phyloP scores from a whole-genome alignment of 2,797 vertebrate species.

The Propithecus deckenii region DNA sequence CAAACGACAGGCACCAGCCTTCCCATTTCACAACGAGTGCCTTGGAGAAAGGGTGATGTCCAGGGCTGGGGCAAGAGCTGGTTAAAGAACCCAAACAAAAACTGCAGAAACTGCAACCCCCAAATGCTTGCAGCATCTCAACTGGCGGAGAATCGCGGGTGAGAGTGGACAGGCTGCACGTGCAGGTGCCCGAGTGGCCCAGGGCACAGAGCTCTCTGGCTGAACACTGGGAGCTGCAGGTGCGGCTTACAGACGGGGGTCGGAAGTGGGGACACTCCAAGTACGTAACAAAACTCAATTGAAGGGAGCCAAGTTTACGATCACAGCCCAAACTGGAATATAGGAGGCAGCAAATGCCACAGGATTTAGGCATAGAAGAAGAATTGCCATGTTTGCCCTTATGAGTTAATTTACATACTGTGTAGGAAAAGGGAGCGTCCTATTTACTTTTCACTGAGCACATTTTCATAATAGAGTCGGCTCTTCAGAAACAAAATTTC shows the following conservation, averaged over 20 bases:
- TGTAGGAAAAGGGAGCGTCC: not conserved
- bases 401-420: not conserved
- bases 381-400: slow-evolving; percentile 58
- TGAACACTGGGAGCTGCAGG: slow-evolving; percentile 80
- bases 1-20: slow-evolving; percentile 67
- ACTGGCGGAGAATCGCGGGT: not conserved
- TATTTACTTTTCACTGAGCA: slow-evolving; percentile 9
- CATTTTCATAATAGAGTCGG: slow-evolving; percentile 5
- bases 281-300: slow-evolving; percentile 81
- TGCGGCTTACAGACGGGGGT: slow-evolving; percentile 83
- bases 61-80: slow-evolving; percentile 62
- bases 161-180: not conserved
- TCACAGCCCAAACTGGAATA: slow-evolving; percentile 75
- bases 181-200: slow-evolving; percentile 67
- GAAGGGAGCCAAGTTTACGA: slow-evolving; percentile 84
- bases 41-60: slow-evolving; percentile 63
- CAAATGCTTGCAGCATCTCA: slow-evolving; percentile 41
- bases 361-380: slow-evolving; percentile 76
- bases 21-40: slow-evolving; percentile 17
- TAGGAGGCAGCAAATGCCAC: slow-evolving; percentile 74
- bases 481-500: slow-evolving; percentile 13
- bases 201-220: slow-evolving; percentile 71
- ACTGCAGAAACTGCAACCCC: slow-evolving; percentile 61
- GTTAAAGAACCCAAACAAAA: slow-evolving; percentile 73
- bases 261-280: slow-evolving; percentile 79